phyloP scores from a whole-genome alignment of 2,888 invertebrate genomes.

The Seladonia tumulorum region DNA sequence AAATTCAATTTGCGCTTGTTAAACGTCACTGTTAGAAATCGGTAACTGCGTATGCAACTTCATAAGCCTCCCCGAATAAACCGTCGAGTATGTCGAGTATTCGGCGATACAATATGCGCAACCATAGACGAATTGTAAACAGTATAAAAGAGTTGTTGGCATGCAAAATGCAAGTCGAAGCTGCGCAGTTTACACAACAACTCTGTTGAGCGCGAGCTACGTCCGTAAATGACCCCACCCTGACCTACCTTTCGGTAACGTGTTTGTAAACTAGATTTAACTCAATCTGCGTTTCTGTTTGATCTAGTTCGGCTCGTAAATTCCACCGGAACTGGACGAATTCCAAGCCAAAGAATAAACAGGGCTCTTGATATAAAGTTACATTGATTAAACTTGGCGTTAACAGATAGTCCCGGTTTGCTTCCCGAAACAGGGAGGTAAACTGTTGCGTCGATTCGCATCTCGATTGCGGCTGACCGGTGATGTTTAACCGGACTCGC shows the following conservation, averaged over 20 bases:
- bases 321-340: constrained; percentile 22
- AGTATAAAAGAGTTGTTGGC: constrained; percentile 23
- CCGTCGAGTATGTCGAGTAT: background rate
- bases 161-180: constrained; percentile 17
- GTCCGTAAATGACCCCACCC: constrained; percentile 11
- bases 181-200: constrained; percentile 18
- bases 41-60: too few species aligned
- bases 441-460: constrained; percentile 13
- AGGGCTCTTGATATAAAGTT: constrained; percentile 22
- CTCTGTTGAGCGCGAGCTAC: constrained; percentile 7
- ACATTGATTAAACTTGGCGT: constrained; percentile 17
- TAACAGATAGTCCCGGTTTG: background rate
- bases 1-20: too few species aligned
- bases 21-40: too few species aligned
- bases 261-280: constrained; percentile 44
- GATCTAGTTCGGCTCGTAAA: constrained; percentile 24
- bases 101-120: background rate
- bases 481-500: background rate
- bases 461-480: constrained; percentile 3
- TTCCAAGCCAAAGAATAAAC: constrained; percentile 33
- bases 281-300: constrained; percentile 37
- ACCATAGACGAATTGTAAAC: constrained; percentile 9
- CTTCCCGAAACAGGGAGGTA: background rate
- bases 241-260: constrained; percentile 33
- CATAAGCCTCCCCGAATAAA: background rate